Conservation (phyloP, 2,797 vertebrate species). For the Lepus townsendii region DNA sequence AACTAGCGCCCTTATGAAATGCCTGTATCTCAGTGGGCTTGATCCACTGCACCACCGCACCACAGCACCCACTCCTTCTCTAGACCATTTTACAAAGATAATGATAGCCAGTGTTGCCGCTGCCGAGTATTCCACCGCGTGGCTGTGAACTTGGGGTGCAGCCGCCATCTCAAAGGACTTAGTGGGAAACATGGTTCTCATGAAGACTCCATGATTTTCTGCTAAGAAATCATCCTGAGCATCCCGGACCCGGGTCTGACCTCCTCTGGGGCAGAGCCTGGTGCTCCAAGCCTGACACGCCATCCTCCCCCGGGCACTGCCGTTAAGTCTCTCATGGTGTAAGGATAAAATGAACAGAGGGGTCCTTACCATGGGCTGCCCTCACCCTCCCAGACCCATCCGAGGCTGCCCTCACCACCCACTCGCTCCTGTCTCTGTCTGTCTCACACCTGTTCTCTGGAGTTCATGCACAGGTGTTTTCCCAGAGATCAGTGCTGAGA, state of each 20-base stretch:
- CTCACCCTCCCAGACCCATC: not conserved
- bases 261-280: not conserved
- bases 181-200: not conserved
- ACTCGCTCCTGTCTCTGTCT: accelerated
- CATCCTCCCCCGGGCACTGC: accelerated
- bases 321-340: not conserved
- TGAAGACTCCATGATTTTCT: not conserved
- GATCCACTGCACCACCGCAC: too few species aligned
- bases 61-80: not conserved
- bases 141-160: not conserved
- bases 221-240: too few species aligned
- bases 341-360: accelerated
- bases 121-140: not conserved
- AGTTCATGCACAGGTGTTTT: accelerated
- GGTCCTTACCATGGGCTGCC: not conserved
- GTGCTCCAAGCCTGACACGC: not conserved
- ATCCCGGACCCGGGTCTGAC: not conserved
- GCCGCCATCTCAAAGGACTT: not conserved
- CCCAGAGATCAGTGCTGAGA: not conserved
- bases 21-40: too few species aligned
- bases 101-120: accelerated
- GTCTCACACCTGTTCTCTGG: not conserved
- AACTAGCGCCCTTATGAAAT: too few species aligned
- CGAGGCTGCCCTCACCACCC: too few species aligned
- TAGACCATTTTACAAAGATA: not conserved